Percentiles rank a stretch among this genome's conserved stretches.
Evolutionary conservation across 2,113 vertebrate species (phyloP).

Genomic region (Alces alces): DNA sequence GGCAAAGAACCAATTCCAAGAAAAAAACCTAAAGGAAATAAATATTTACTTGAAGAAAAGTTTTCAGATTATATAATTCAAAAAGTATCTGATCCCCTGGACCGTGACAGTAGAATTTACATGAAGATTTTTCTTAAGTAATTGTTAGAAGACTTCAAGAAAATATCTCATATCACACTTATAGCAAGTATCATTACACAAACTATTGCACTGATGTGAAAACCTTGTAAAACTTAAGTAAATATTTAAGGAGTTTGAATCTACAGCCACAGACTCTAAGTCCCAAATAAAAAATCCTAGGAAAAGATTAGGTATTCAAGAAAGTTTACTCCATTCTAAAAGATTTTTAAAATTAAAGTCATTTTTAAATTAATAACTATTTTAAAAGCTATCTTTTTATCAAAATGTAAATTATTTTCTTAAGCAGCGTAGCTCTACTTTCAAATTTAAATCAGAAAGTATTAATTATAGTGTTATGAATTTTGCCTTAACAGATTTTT

Average conservation of each 20-base stretch:
- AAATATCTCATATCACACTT: not conserved
- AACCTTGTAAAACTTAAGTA: not conserved
- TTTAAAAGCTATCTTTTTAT: not conserved
- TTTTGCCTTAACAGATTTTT: not conserved
- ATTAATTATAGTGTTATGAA: not conserved
- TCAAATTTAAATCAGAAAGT: not conserved
- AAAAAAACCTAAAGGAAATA: not conserved
- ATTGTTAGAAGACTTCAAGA: not conserved
- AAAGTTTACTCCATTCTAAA: not conserved
- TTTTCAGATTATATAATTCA: not conserved
- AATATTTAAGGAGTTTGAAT: not conserved
- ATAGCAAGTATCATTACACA: not conserved
- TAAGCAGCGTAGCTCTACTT: not conserved
- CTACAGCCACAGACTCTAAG: not conserved
- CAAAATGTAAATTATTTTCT: not conserved
- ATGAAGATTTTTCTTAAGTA: not conserved
- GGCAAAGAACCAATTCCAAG: not conserved
- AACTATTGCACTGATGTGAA: not conserved
- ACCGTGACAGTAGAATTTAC: not conserved
- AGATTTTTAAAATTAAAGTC: constrained; percentile 7
- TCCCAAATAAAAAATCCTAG: not conserved
- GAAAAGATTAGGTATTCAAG: not conserved
- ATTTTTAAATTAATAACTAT: not conserved
- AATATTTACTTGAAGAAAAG: not conserved
- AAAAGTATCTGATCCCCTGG: not conserved